Evolutionary conservation across 2,113 vertebrate genomes (phyloP).

Genomic region (Alethe diademata): DNA sequence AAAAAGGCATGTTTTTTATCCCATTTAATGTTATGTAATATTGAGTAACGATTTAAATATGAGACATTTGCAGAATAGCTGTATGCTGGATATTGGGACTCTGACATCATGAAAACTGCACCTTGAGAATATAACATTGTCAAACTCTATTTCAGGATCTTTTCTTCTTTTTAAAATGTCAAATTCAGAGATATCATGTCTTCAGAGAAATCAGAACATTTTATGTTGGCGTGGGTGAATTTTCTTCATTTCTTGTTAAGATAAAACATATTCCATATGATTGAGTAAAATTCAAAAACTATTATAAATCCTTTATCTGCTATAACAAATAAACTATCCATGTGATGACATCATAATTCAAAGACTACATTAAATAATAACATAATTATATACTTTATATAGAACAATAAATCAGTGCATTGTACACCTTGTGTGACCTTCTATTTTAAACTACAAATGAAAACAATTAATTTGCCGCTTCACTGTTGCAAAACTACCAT

Average conservation of each 20-base stretch:
- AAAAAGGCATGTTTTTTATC: neutral
- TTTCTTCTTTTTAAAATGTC: slow-evolving; percentile 50
- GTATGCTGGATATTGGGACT: neutral
- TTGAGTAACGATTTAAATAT: neutral
- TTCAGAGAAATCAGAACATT: slow-evolving; percentile 29
- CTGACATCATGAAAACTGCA: slow-evolving; percentile 13
- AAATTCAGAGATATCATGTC: neutral
- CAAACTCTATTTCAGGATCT: slow-evolving; percentile 19
- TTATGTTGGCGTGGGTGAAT: neutral
- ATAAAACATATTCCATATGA: neutral
- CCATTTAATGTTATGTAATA: neutral
- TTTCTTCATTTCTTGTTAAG: neutral
- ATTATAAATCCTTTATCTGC: neutral
- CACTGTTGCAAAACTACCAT: slow-evolving; percentile 47
- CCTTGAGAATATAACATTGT: neutral
- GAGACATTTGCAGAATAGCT: neutral
- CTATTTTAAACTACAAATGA: slow-evolving; percentile 53
- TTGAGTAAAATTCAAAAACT: neutral
- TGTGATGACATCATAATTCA: slow-evolving; percentile 37
- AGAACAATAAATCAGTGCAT: slow-evolving; percentile 41
- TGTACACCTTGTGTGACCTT: slow-evolving; percentile 36
- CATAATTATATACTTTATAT: slow-evolving; percentile 16
- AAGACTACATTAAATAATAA: slow-evolving; percentile 15
- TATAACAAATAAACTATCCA: neutral
- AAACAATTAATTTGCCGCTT: slow-evolving; percentile 57